A percentile compares a stretch with the other conserved stretches of the same genome.
These are phyloP conservation scores for Ptilorrhoa leucosticta DNA, from an alignment of 2,113 vertebrate genomes.

Conservation along the genomic window DNA sequence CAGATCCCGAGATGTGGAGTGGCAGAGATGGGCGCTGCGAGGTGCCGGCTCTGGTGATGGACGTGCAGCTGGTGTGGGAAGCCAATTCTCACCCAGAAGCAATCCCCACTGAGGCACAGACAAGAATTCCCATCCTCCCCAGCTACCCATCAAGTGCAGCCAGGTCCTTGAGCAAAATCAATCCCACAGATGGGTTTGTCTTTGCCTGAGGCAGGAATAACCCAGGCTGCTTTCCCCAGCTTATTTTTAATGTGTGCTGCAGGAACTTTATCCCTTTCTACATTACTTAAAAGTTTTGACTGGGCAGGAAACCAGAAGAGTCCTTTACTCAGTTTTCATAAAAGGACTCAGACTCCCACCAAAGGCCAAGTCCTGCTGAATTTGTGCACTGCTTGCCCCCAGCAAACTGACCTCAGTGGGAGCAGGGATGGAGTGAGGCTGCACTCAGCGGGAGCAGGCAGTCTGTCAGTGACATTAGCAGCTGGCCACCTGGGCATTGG, in stretches of 20 bases:
- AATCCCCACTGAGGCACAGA: too few relatives aligned
- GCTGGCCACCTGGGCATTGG: neutral
- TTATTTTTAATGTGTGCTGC: neutral
- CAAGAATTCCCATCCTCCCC: neutral
- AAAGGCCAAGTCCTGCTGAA: neutral
- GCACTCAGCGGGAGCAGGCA: fast-evolving
- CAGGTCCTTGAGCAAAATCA: neutral
- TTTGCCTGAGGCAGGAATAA: neutral
- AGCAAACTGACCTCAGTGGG: neutral
- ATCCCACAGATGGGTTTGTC: neutral
- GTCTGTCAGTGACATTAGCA: neutral
- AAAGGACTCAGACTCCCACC: neutral
- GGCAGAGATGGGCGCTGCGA: neutral
- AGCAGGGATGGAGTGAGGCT: neutral
- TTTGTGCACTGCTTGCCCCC: neutral
- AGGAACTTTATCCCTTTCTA: neutral
- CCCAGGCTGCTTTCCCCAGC: neutral
- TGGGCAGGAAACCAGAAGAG: neutral
- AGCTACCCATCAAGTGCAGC: neutral
- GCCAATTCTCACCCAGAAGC: neutral
- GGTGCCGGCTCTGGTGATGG: too few relatives aligned
- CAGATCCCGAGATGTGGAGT: neutral
- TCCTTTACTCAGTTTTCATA: neutral
- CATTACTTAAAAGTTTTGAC: neutral
- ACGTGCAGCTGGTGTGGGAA: neutral